Base-by-base conservation (phyloP, 2,797 vertebrate species). In the Poecilia gillii region DNA sequence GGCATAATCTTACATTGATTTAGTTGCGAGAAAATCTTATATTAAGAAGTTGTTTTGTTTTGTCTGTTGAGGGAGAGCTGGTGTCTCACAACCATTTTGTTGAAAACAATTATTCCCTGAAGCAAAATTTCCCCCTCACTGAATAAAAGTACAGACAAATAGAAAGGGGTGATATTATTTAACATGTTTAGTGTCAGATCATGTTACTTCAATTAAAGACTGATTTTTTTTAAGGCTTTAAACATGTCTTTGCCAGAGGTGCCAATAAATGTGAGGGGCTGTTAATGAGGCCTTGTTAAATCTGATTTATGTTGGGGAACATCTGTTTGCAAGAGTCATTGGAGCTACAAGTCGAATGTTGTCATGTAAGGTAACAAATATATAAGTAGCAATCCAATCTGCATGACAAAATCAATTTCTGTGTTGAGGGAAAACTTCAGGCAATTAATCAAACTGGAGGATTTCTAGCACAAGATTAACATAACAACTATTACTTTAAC, bases 321-420 rank as follows among this genome's bases (percentile, higher is more conserved):
- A 25, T 14, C 11, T 31, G 8, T 71, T 82, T 77, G 55, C 20
- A 9, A 36, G 45, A 72, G 33, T 78, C 62, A 82, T 72, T 84
- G 74, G 73, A 76, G 74, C 59, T 70, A n/a, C n/a, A 80, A 53
- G 64, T 73, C 74, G 71, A 81, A 77, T 14, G 82, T 87, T 76
- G 79, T 80, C 74, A 87, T 85, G 82, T 25, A 75, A 33, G 46
- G 78, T 75, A 84, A 82, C 55, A 85, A 90, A 88, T 90, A 87
- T 87, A 89, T 76, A 59, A 16, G 72, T 79, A 31, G 77, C 6
- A n/a, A 73, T 77, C 74, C 72, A 75, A 41, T 80, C 77, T 81
- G 80, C 73, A 85, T 78, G 53, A 76, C 36, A 73, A 72, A 75
- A 76, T 39, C 5, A 47, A 13, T 80, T 20, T 28, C 28, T 80